Evolutionary conservation across 2,113 vertebrate species (phyloP).

Genomic region (Trematocara unimaculatum): DNA sequence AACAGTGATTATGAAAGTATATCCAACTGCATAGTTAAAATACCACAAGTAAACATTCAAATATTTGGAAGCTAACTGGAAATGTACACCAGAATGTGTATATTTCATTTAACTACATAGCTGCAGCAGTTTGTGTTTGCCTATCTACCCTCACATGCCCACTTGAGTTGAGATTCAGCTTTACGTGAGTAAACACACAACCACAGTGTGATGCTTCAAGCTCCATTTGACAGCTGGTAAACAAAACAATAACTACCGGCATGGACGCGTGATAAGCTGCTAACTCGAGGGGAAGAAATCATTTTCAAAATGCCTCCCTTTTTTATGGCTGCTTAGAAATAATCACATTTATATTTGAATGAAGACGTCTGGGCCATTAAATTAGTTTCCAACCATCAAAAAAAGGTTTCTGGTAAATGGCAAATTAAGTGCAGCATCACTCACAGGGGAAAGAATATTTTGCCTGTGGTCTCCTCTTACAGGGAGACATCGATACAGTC

Average conservation of each 20-base stretch:
- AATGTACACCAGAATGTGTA: background rate
- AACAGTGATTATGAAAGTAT: background rate
- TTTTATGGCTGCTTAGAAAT: background rate
- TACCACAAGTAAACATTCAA: background rate
- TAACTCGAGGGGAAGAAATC: background rate
- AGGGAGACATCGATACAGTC: background rate
- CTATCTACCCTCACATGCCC: background rate
- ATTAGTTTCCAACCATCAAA: background rate
- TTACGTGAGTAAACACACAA: background rate
- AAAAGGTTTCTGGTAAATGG: background rate
- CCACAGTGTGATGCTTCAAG: background rate
- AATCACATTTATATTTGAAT: background rate
- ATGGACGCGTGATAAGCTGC: background rate
- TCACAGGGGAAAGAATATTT: background rate
- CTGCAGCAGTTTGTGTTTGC: background rate
- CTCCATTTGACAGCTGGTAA: constrained; percentile 30
- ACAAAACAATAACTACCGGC: constrained; percentile 3
- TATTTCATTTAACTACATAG: background rate
- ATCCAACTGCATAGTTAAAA: background rate
- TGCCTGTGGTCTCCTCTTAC: background rate
- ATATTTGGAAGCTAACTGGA: background rate
- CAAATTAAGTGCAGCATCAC: background rate
- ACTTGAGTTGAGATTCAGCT: background rate
- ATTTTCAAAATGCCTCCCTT: background rate
- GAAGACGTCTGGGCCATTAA: background rate